Evolutionary conservation across 2,888 invertebrate genomes (phyloP), one percentile per base, ranked within the genome.

Genomic region (Drosophila algonquin): DNA sequence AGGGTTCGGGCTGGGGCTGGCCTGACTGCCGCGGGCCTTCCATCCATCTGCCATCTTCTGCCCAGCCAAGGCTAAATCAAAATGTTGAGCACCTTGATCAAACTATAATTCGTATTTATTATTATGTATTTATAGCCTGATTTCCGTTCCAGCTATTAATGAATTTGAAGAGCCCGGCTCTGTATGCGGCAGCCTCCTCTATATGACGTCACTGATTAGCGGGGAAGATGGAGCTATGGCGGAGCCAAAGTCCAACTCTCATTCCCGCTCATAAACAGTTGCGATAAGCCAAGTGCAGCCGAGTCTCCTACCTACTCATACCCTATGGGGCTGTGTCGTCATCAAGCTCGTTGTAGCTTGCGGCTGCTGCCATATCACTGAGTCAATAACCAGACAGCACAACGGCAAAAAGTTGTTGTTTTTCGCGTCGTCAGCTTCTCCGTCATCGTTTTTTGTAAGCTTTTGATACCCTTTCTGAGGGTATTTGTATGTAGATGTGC

Each of bases 41-140:
- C 30, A 30, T 30, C 8, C 30, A 30, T 30, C 30, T 8, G 7
- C 30, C 30, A 30, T 35, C 10, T 10, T 32, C 32, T 10, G 14
- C 14, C 32, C 53, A 21, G 21, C 45, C 45, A 30, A 24, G 12
- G 14, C 52, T 54, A 64, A 83, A 83, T 86, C 79, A 81, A 84
- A 83, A 74, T 79, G 81, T 83, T 77, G 69, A 72, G 73, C 77
- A 82, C 83, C 77, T 83, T 77, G 81, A 73, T 70, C 86, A 77
- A 86, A 83, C 81, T 79, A 77, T 77, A 81, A 86, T 81, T 78
- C 24, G 71, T 63, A 77, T 83, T 83, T 86, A 85, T n/a, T n/a
- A n/a, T n/a, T n/a, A n/a, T n/a, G n/a, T n/a, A n/a, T 85, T 79
- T 86, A 79, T 77, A 76, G 79, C 77, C 73, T 71, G 69, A 69